Conservation (phyloP, 1,140 invertebrate genomes). For the silkworm (Bombyx mori) region ASM3026992v2 NC_085113.1:137501-138000, state of each 20-base stretch:
- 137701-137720: not conserved
- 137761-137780: no score
- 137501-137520: constrained; percentile 92
- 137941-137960: no score
- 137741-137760: not conserved
- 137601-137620: constrained; percentile 87
- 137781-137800: no score
- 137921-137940: no score
- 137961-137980: no score
- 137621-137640: constrained; percentile 90
- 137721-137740: not conserved
- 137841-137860: no score
- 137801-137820: no score
- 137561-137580: constrained; percentile 74
- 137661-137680: not conserved
- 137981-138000: no score
- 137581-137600: constrained; percentile 80
- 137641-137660: constrained; percentile 88
- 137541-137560: constrained; percentile 82
- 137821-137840: no score
- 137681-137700: not conserved
- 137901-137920: no score
- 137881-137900: not conserved
- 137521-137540: constrained; percentile 89
- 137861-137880: not conserved